Conservation (phyloP, 2,797 vertebrate species). For the Eremophila alpestris region DNA sequence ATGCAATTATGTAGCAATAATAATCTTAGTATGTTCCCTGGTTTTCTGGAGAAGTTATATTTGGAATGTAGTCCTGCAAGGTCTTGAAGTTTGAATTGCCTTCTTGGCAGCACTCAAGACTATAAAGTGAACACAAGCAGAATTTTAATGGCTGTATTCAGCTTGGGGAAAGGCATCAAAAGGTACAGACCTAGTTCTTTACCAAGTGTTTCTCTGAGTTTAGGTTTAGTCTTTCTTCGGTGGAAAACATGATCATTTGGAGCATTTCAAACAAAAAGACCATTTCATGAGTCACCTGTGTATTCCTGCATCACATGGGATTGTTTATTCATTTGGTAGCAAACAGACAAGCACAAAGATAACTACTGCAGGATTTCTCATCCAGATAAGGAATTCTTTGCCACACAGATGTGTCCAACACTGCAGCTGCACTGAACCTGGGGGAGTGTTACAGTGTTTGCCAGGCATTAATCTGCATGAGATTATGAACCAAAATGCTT, state of each 20-base stretch:
- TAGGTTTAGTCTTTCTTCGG: neutral
- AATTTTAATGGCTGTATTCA: constrained; percentile 1
- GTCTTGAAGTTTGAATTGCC: neutral
- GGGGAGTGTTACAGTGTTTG: neutral
- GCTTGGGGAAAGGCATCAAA: neutral
- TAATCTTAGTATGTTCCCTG: neutral
- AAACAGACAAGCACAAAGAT: neutral
- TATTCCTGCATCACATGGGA: neutral
- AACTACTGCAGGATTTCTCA: neutral
- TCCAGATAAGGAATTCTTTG: neutral
- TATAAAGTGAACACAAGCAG: neutral
- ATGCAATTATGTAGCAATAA: neutral
- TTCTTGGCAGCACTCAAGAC: neutral
- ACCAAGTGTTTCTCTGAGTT: neutral
- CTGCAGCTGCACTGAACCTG: neutral
- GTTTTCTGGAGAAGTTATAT: neutral
- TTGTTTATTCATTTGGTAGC: neutral
- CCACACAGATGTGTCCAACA: neutral
- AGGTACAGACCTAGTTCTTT: neutral
- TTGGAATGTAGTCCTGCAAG: neutral
- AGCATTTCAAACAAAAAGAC: neutral
- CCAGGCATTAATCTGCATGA: neutral
- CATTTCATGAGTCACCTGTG: neutral
- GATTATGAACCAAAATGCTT: neutral
- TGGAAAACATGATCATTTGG: neutral